A percentile compares a stretch with the other conserved stretches of the same genome.
Conservation (phyloP, 2,888 invertebrate species). For the Scelioninae gen. 1 region DNA sequence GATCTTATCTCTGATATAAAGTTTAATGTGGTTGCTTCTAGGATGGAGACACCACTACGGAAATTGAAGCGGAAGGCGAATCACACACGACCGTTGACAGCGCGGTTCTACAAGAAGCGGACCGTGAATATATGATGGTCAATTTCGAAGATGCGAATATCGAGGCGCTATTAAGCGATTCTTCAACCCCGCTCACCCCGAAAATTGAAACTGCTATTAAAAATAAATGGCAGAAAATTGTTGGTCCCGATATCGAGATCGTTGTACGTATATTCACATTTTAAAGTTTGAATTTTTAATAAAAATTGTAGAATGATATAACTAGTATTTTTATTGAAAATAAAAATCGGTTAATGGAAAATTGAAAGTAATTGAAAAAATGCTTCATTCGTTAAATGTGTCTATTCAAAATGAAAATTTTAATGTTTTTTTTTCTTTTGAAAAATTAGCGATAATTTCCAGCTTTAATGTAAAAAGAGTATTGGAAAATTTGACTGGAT, state of each 20-base stretch:
- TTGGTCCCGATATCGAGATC: constrained; percentile 92
- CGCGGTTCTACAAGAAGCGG: constrained; percentile 85
- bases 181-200: constrained; percentile 83
- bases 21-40: constrained; percentile 76
- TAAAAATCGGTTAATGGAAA: too few species aligned
- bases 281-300: too few species aligned
- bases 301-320: too few species aligned
- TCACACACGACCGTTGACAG: constrained; percentile 91
- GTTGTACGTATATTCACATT: constrained; percentile 87
- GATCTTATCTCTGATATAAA: background rate
- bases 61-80: constrained; percentile 91
- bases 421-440: too few species aligned
- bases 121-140: constrained; percentile 86
- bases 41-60: constrained; percentile 89
- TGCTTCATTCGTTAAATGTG: too few species aligned
- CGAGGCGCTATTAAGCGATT: constrained; percentile 84
- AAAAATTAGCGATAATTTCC: too few species aligned
- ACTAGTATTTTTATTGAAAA: too few species aligned
- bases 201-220: constrained; percentile 92
- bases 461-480: too few species aligned
- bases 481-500: too few species aligned
- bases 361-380: too few species aligned
- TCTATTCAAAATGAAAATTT: too few species aligned
- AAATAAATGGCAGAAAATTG: constrained; percentile 92
- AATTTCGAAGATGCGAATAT: constrained; percentile 86